Conservation (phyloP, 2,888 invertebrate species). For the Ariolimax columbianus region DNA sequence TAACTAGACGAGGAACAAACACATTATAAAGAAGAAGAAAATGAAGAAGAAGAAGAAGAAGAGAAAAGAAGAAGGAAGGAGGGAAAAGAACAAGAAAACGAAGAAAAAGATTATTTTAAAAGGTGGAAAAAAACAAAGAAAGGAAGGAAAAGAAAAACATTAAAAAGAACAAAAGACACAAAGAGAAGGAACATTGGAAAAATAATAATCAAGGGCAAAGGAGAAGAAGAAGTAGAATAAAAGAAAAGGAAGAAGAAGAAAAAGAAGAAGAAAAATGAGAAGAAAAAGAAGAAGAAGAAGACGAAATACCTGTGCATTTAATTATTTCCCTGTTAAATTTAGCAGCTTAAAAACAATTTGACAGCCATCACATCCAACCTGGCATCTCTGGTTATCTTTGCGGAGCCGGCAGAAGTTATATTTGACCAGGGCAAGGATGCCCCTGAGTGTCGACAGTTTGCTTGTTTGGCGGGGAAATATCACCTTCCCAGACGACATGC, state of each 20-base stretch:
- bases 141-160: neutral
- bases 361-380: neutral
- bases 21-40: neutral
- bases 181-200: neutral
- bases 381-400: slow-evolving; percentile 11
- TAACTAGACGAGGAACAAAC: too few species aligned
- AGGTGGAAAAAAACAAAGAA: neutral
- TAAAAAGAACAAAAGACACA: neutral
- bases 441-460: slow-evolving; percentile 19
- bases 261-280: neutral
- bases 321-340: neutral
- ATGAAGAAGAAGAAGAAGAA: neutral
- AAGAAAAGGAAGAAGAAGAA: neutral
- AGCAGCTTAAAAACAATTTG: neutral
- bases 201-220: neutral
- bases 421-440: slow-evolving; percentile 38
- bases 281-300: neutral
- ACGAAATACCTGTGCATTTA: neutral
- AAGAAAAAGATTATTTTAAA: neutral
- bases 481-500: slow-evolving; percentile 13
- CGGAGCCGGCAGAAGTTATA: slow-evolving; percentile 18
- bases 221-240: neutral
- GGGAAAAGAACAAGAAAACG: neutral
- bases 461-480: slow-evolving; percentile 28
- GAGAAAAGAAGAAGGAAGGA: neutral